Conservation (phyloP, 2,888 invertebrate genomes). For the Strigamia maritima region DNA sequence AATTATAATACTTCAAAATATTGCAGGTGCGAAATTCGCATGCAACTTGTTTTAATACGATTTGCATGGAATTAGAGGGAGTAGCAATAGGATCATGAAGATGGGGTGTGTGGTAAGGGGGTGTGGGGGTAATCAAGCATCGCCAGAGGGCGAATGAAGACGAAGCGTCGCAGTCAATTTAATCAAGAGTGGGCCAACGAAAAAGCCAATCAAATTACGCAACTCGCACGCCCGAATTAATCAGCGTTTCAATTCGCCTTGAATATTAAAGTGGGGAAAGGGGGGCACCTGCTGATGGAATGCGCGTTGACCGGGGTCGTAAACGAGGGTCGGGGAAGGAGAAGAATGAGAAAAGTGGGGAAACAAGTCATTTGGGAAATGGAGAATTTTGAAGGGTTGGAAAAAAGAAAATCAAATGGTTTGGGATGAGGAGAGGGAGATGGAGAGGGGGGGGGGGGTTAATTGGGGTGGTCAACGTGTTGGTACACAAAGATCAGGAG, state of each 20-base stretch:
- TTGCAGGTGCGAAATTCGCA: background rate
- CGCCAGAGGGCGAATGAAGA: slow-evolving; percentile 1
- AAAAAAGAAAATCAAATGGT: background rate
- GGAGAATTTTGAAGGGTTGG: background rate
- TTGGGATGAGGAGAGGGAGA: too few relatives aligned
- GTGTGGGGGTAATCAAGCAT: background rate
- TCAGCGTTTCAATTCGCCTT: background rate
- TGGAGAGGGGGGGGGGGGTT: too few relatives aligned
- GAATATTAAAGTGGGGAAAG: background rate
- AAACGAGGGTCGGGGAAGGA: background rate
- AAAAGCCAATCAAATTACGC: slow-evolving; percentile 9
- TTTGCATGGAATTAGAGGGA: background rate
- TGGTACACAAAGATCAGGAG: background rate
- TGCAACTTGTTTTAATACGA: background rate
- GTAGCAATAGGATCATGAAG: background rate
- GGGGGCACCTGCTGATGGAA: background rate
- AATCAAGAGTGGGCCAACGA: slow-evolving; percentile 3
- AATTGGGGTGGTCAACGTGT: background rate
- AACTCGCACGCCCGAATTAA: slow-evolving; percentile 4
- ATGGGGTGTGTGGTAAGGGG: background rate
- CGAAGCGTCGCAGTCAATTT: slow-evolving; percentile 8
- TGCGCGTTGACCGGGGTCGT: background rate
- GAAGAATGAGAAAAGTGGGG: too few relatives aligned
- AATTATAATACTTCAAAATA: background rate
- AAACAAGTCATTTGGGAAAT: background rate